Conservation (phyloP, 2,797 vertebrate genomes). For the Falco berigora region DNA sequence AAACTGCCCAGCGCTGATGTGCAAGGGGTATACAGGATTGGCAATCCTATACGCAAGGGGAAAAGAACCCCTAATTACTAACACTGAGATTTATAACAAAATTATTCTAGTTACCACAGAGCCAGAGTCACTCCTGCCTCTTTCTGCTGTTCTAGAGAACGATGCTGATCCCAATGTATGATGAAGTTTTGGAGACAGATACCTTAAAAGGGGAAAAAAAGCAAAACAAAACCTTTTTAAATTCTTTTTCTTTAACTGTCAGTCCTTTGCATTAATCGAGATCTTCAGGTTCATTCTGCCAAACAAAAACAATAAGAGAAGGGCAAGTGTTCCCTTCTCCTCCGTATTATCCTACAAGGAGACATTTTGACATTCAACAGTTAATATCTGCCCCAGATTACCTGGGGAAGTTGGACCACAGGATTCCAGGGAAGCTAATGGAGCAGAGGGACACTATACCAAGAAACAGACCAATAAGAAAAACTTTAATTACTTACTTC, state of each 20-base stretch:
- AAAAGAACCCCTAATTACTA: not conserved
- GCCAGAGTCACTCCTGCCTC: not conserved
- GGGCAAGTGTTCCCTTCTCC: not conserved
- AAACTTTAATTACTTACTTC: constrained; percentile 63
- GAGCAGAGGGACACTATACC: not conserved
- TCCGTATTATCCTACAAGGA: not conserved
- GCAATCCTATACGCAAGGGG: not conserved
- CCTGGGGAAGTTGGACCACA: not conserved
- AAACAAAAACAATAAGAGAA: not conserved
- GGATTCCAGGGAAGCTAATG: not conserved
- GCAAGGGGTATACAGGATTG: not conserved
- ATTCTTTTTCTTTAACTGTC: not conserved
- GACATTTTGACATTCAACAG: not conserved
- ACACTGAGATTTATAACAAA: not conserved
- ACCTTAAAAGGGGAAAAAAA: constrained; percentile 47
- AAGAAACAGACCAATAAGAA: not conserved
- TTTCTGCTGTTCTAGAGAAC: not conserved
- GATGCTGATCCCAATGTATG: not conserved
- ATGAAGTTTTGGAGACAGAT: constrained; percentile 66
- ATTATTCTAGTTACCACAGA: constrained; percentile 43
- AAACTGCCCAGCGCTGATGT: not conserved
- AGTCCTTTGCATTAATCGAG: not conserved
- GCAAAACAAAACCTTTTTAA: not conserved
- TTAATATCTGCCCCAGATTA: not conserved
- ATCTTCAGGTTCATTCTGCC: not conserved